phyloP scores from a whole-genome alignment of 2,797 vertebrate genomes.

The Peromyscus melanophrys region DNA sequence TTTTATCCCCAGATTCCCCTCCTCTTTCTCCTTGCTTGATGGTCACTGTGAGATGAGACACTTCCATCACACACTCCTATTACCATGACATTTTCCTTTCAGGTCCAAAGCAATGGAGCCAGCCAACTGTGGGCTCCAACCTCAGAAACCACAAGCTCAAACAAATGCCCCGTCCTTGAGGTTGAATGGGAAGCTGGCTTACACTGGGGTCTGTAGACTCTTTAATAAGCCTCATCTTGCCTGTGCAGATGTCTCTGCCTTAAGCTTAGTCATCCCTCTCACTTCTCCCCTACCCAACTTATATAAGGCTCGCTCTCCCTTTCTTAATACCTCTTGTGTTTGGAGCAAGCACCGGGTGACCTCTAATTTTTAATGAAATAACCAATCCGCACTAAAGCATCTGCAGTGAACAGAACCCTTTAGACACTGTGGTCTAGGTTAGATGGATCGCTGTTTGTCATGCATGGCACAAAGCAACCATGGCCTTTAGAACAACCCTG shows the following conservation, averaged over 20 bases:
- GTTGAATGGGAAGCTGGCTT: neutral
- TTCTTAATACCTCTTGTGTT: conserved; percentile 11
- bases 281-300: neutral
- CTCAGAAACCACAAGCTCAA: neutral
- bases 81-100: neutral
- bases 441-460: neutral
- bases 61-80: neutral
- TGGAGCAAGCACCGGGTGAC: neutral
- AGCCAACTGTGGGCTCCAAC: neutral
- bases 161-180: neutral
- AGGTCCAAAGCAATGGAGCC: neutral
- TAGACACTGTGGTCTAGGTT: neutral
- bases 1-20: neutral
- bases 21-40: neutral
- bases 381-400: neutral
- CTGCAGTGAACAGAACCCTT: neutral
- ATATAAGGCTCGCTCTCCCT: neutral
- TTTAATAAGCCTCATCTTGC: neutral
- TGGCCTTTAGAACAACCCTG: neutral
- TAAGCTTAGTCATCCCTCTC: neutral
- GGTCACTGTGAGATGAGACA: neutral
- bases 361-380: conserved; percentile 38
- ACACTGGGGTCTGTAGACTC: neutral
- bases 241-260: neutral
- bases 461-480: neutral